These are phyloP conservation scores for Regulus satrapa DNA, from an alignment of 2,113 vertebrate genomes.

Conservation along the genomic window DNA sequence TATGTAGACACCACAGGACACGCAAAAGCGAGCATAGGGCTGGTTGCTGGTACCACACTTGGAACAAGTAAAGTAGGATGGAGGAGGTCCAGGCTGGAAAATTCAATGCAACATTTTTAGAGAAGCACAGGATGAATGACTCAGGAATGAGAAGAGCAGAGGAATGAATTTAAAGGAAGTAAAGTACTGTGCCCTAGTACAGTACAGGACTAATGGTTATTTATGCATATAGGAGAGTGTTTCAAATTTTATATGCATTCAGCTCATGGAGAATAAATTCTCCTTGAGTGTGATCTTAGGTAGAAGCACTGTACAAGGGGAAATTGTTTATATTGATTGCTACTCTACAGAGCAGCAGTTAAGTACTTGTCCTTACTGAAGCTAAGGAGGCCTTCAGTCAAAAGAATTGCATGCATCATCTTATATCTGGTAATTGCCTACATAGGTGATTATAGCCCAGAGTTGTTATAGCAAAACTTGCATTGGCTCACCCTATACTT, in stretches of 20 bases:
- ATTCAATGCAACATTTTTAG: neutral
- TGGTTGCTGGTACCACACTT: constrained; percentile 80
- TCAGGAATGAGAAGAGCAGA: neutral
- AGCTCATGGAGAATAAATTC: neutral
- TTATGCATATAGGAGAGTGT: neutral
- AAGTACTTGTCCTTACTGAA: neutral
- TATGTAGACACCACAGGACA: constrained; percentile 77
- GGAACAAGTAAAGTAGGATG: constrained; percentile 71
- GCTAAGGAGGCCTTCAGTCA: neutral
- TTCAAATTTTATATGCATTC: neutral
- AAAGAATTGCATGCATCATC: neutral
- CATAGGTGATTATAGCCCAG: neutral
- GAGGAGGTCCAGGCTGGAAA: constrained; percentile 67
- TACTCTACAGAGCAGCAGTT: neutral
- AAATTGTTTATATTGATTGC: neutral
- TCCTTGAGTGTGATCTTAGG: neutral
- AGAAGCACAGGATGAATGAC: neutral
- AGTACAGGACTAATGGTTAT: neutral
- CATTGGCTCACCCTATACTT: neutral
- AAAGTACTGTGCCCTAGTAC: neutral
- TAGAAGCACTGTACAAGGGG: neutral
- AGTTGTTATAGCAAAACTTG: neutral
- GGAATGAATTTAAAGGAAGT: neutral
- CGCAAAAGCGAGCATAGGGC: constrained; percentile 79
- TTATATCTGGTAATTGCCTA: neutral